phyloP scores from a whole-genome alignment of 2,888 invertebrate genomes.

The Coenonympha glycerion region DNA sequence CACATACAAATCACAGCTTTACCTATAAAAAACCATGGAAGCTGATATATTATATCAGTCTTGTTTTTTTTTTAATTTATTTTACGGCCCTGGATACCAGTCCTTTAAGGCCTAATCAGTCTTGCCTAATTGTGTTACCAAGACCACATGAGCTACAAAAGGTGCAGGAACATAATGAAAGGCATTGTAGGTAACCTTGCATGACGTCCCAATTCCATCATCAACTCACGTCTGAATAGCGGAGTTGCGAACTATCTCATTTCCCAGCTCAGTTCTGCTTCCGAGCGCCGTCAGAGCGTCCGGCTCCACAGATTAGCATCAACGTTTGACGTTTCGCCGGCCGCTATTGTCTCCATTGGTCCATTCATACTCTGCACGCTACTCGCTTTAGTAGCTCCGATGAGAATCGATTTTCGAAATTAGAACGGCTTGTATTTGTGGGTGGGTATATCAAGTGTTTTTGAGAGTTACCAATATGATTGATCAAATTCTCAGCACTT shows the following conservation, averaged over 20 bases:
- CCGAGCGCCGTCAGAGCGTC: constrained; percentile 69
- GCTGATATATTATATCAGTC: too few relatives aligned
- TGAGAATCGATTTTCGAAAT: constrained; percentile 3
- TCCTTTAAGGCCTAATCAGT: too few relatives aligned
- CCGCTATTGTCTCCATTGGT: constrained; percentile 61
- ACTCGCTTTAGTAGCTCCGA: constrained; percentile 12
- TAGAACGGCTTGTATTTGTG: constrained; percentile 8
- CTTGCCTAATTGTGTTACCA: background rate
- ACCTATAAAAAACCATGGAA: too few relatives aligned
- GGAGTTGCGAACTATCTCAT: constrained; percentile 70
- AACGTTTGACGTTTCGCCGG: constrained; percentile 63
- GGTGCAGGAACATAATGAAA: constrained; percentile 1
- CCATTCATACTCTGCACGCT: constrained; percentile 39
- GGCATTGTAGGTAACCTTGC: constrained; percentile 25
- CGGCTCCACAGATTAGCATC: constrained; percentile 74
- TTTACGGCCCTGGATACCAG: too few relatives aligned
- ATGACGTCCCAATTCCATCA: constrained; percentile 54
- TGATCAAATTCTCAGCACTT: too few relatives aligned
- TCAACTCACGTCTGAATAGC: constrained; percentile 42
- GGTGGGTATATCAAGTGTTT: too few relatives aligned
- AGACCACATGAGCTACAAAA: background rate
- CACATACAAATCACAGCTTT: too few relatives aligned
- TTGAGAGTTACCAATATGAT: too few relatives aligned
- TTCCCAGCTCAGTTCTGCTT: constrained; percentile 74
- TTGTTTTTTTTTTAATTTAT: too few relatives aligned